Evolutionary conservation across 2,113 vertebrate species (phyloP).

Genomic region (Eretmochelys imbricata): DNA sequence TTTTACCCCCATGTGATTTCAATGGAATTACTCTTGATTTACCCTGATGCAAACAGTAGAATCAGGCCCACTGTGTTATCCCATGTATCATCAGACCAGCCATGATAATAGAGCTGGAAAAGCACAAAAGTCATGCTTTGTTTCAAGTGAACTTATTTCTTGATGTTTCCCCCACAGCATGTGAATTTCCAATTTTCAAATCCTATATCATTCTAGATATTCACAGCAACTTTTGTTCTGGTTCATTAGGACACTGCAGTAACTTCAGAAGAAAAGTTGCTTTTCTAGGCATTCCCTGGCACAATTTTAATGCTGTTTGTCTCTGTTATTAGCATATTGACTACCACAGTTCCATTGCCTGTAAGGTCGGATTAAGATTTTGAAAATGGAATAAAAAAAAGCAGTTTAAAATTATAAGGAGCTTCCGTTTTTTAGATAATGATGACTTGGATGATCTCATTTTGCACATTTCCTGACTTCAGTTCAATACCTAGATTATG

Average conservation of each 20-base stretch:
- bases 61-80: rapidly evolving
- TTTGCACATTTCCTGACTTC: constrained; percentile 22
- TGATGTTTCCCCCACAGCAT: not conserved
- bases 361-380: not conserved
- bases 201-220: not conserved
- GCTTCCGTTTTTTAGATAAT: constrained; percentile 10
- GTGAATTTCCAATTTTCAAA: not conserved
- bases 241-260: not conserved
- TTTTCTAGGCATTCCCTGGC: not conserved
- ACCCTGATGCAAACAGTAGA: not conserved
- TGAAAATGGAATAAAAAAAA: not conserved
- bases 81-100: not conserved
- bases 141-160: not conserved
- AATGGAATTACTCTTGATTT: not conserved
- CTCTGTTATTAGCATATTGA: not conserved
- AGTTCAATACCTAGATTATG: constrained; percentile 40
- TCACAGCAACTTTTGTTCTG: not conserved
- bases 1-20: not conserved
- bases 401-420: not conserved
- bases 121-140: not conserved
- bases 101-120: not conserved
- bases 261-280: not conserved
- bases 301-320: not conserved
- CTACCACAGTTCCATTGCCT: not conserved
- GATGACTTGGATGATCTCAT: constrained; percentile 10